Evolutionary conservation across 1,140 invertebrate species (phyloP).

Genomic region (Aethina tumida): DNA sequence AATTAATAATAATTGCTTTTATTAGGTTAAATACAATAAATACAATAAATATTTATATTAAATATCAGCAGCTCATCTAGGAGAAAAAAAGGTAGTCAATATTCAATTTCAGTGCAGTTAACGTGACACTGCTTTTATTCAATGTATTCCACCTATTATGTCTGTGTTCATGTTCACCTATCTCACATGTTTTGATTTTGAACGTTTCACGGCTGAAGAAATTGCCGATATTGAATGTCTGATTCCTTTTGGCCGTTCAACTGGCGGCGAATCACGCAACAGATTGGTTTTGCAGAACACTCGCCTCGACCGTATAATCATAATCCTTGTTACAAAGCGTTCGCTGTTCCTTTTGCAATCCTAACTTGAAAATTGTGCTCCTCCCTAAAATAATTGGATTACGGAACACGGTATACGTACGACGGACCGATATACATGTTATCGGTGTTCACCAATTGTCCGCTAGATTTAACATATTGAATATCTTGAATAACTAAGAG

Average conservation of each 20-base stretch:
- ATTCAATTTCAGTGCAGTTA: too few relatives aligned
- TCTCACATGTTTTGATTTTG: too few relatives aligned
- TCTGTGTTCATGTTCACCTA: too few relatives aligned
- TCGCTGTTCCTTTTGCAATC: constrained; percentile 14
- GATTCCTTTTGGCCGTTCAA: constrained; percentile 6
- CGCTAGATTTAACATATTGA: constrained; percentile 27
- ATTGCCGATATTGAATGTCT: constrained; percentile 9
- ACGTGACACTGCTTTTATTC: too few relatives aligned
- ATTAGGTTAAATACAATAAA: too few relatives aligned
- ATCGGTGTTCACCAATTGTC: constrained; percentile 23
- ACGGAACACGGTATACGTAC: constrained; percentile 15
- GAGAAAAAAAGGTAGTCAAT: too few relatives aligned
- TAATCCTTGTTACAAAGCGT: constrained; percentile 18
- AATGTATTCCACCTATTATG: too few relatives aligned
- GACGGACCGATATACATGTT: constrained; percentile 10
- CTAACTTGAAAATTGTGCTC: constrained; percentile 9
- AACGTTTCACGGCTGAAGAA: too few relatives aligned
- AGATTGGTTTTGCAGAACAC: constrained; percentile 28
- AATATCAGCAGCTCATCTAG: too few relatives aligned
- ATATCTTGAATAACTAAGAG: constrained; percentile 19
- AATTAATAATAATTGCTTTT: too few relatives aligned
- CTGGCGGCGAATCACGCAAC: constrained; percentile 24
- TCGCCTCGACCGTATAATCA: constrained; percentile 25
- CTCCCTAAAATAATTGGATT: constrained; percentile 27
- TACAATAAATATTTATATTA: too few relatives aligned